Evolutionary conservation across 2,113 vertebrate genomes (phyloP).

Genomic region (Carassius gibelio): DNA sequence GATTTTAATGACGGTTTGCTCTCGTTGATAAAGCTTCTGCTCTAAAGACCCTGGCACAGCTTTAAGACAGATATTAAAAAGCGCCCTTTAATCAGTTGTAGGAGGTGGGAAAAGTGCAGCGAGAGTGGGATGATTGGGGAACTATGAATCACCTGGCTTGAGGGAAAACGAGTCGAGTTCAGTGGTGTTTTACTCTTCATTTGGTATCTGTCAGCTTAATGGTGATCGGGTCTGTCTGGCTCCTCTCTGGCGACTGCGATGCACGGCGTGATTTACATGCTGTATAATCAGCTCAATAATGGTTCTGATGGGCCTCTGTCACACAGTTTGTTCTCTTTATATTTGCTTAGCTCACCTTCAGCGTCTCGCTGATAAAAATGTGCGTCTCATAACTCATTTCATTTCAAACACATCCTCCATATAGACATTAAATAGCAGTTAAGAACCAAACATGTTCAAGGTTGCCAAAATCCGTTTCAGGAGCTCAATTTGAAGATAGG

Average conservation of each 20-base stretch:
- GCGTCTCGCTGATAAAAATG: slow-evolving; percentile 45
- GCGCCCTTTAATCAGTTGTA: slow-evolving; percentile 68
- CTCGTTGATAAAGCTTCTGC: slow-evolving; percentile 62
- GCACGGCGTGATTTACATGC: slow-evolving; percentile 46
- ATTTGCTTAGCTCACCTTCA: slow-evolving; percentile 31
- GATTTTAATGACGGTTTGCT: slow-evolving; percentile 47
- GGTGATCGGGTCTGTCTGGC: slow-evolving; percentile 44
- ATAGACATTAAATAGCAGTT: slow-evolving; percentile 22
- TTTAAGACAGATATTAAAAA: slow-evolving; percentile 59
- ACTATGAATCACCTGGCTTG: slow-evolving; percentile 60
- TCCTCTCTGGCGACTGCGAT: slow-evolving; percentile 25
- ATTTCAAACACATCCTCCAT: slow-evolving; percentile 7
- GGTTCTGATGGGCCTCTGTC: slow-evolving; percentile 1
- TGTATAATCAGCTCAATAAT: slow-evolving; percentile 42
- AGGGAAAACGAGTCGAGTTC: background rate
- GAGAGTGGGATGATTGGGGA: slow-evolving; percentile 56
- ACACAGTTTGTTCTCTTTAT: slow-evolving; percentile 38
- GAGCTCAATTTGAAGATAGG: background rate
- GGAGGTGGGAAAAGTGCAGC: slow-evolving; percentile 47
- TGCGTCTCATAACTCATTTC: background rate
- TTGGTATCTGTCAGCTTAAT: slow-evolving; percentile 47
- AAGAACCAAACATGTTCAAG: background rate
- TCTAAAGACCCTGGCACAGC: slow-evolving; percentile 62
- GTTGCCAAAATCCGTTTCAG: slow-evolving; percentile 20
- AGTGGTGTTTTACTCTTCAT: slow-evolving; percentile 35